These are phyloP conservation scores for Agrotis ipsilon DNA, from an alignment of 2,888 invertebrate species.

Conservation along the genomic window DNA sequence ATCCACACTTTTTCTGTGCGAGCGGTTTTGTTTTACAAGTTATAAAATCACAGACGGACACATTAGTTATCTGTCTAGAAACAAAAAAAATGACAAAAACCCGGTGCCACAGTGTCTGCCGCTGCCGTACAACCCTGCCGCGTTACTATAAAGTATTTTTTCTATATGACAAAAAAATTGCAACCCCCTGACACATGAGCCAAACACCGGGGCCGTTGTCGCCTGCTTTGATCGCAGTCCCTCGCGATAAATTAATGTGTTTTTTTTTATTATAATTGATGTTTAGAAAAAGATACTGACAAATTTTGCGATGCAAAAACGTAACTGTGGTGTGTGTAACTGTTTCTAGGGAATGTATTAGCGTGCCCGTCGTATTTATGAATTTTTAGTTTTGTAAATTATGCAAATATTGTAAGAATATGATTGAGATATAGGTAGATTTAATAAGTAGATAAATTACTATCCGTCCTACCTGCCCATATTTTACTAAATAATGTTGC, in stretches of 20 bases:
- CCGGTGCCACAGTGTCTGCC: conserved; percentile 86
- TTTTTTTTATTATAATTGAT: conserved; percentile 65
- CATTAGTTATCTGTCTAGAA: conserved; percentile 47
- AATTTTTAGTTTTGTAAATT: neutral
- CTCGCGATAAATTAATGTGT: conserved; percentile 74
- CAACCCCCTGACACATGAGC: conserved; percentile 75
- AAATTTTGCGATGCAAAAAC: conserved; percentile 45
- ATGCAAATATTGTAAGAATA: neutral
- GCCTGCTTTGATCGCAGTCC: conserved; percentile 77
- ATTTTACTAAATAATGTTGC: neutral
- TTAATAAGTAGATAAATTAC: neutral
- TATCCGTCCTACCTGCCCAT: too few species aligned
- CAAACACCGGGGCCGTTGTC: conserved; percentile 76
- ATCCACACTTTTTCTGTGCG: conserved; percentile 36
- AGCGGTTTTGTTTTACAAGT: conserved; percentile 56
- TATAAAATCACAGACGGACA: conserved; percentile 37
- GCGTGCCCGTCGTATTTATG: neutral
- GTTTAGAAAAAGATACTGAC: conserved; percentile 51
- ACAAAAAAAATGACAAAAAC: conserved; percentile 73
- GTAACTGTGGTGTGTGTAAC: neutral
- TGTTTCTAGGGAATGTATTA: neutral
- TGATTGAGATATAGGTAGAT: neutral
- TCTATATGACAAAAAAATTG: conserved; percentile 73
- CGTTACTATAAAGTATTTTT: conserved; percentile 79
- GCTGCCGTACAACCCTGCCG: conserved; percentile 64